Percentiles rank a stretch among this genome's conserved stretches.
These are phyloP conservation scores for Diacarnus erythraeanus DNA, from an alignment of 37 sponge, comb jelly and placozoan genomes.

Conservation along the genomic window DNA sequence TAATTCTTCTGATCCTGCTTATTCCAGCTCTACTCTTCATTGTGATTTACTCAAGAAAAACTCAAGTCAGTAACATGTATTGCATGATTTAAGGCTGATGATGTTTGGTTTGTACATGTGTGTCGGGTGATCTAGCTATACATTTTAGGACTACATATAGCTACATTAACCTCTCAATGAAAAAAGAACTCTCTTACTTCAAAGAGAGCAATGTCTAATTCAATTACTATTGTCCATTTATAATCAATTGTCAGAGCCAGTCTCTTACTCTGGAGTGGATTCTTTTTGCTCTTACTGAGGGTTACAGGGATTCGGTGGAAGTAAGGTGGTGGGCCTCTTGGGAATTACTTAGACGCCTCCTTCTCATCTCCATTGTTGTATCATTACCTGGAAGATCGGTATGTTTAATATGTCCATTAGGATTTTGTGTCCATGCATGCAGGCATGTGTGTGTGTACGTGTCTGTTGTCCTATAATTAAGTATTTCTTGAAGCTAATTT, in stretches of 20 bases:
- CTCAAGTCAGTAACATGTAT: no score
- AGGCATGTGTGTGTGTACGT: no score
- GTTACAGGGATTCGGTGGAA: conserved; percentile 42
- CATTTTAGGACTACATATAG: no score
- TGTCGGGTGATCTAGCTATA: no score
- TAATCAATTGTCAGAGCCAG: background rate
- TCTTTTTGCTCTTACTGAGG: conserved; percentile 22
- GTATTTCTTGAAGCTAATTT: no score
- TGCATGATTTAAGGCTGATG: no score
- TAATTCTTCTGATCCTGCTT: conserved; percentile 12
- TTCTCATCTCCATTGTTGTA: conserved; percentile 31
- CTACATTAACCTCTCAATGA: no score
- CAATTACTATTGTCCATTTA: no score
- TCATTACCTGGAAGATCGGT: conserved; percentile 68
- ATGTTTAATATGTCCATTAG: conserved; percentile 4
- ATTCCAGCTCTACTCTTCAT: conserved; percentile 21
- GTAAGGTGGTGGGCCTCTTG: conserved; percentile 49
- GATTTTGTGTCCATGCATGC: no score
- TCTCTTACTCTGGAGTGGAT: conserved; percentile 6
- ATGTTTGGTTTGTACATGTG: no score
- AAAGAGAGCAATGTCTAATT: background rate
- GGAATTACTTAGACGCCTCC: conserved; percentile 50
- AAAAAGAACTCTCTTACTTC: background rate
- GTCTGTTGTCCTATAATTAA: no score
- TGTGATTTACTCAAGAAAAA: background rate